Percentiles rank a stretch among this genome's conserved stretches.
These are phyloP conservation scores for Anabas testudineus DNA, from an alignment of 2,797 vertebrate genomes.

Conservation along the genomic window DNA sequence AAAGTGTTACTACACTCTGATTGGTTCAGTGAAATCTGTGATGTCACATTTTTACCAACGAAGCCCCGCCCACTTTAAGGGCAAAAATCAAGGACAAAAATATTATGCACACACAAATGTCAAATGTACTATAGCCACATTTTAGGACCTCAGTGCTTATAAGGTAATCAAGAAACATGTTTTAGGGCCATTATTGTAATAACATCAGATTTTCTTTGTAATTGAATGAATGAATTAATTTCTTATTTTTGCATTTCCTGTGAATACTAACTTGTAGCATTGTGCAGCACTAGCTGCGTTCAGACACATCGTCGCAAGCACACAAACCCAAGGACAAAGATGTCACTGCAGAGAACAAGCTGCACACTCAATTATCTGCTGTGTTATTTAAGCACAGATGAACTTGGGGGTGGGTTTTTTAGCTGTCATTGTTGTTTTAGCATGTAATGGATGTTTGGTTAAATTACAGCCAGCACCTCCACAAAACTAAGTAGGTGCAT, in stretches of 20 bases:
- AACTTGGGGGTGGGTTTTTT: background rate
- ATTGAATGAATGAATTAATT: too few species aligned
- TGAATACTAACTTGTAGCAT: background rate
- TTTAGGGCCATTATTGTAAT: background rate
- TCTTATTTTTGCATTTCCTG: background rate
- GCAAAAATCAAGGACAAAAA: background rate
- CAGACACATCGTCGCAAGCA: background rate
- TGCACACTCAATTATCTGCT: slow-evolving; percentile 18
- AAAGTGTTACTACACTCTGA: background rate
- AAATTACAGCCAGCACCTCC: slow-evolving; percentile 33
- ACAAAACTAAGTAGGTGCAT: slow-evolving; percentile 22
- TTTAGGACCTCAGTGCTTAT: too few species aligned
- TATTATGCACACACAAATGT: too few species aligned
- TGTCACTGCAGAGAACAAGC: background rate
- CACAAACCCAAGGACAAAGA: background rate
- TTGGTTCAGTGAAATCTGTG: too few species aligned
- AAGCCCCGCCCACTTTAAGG: background rate
- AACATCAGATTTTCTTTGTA: too few species aligned
- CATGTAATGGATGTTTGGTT: slow-evolving; percentile 41
- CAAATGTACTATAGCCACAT: too few species aligned
- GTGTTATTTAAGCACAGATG: slow-evolving; percentile 27
- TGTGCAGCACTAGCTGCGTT: background rate
- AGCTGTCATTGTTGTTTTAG: background rate
- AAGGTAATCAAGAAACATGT: too few species aligned
- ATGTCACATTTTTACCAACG: too few species aligned